Conservation (phyloP, 2,113 vertebrate species). For the Laticauda colubrina region DNA sequence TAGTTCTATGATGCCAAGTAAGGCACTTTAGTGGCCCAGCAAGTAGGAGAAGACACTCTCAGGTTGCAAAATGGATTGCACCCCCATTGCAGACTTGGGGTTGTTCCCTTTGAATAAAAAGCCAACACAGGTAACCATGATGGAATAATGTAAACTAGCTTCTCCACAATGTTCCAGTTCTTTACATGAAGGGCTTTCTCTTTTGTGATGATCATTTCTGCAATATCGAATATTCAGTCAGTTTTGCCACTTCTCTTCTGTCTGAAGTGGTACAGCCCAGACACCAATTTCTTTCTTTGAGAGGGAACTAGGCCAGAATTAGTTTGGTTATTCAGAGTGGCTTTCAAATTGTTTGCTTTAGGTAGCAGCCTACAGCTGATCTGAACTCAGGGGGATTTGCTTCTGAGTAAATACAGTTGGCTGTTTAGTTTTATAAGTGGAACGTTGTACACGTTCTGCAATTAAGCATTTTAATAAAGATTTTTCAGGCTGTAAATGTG, state of each 20-base stretch:
- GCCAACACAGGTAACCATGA: neutral
- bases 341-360: neutral
- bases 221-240: neutral
- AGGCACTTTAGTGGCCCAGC: neutral
- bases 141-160: neutral
- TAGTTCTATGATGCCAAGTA: neutral
- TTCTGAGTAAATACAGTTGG: neutral
- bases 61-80: neutral
- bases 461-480: conserved; percentile 6
- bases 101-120: neutral
- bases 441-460: conserved; percentile 1
- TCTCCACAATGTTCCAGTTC: neutral
- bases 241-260: neutral
- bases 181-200: neutral
- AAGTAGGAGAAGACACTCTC: neutral
- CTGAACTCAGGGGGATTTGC: neutral
- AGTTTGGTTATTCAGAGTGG: neutral
- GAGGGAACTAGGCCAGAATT: neutral
- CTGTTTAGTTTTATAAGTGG: conserved; percentile 11
- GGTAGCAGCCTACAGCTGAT: neutral
- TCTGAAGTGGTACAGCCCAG: neutral
- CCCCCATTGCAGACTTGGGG: neutral
- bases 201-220: neutral
- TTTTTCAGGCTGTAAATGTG: conserved; percentile 7
- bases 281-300: neutral